Base-by-base conservation (phyloP, 1,140 invertebrate genomes). In the Melitaea cinxia region DNA sequence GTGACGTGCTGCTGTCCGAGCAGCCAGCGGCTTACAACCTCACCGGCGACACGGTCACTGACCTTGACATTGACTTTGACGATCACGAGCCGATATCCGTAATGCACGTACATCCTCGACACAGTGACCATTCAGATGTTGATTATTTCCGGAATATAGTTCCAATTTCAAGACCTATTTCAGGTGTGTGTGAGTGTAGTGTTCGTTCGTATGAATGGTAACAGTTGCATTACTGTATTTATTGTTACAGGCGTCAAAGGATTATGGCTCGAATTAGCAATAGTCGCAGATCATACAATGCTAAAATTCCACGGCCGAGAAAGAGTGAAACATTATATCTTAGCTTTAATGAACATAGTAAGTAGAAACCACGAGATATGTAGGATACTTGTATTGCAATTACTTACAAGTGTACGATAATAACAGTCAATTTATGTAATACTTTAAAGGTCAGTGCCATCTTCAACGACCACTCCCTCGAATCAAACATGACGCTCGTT, bases 291-390 rank as follows among this genome's bases (percentile, higher is more conserved):
- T 83, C 91, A 94, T 74, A 94, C 94, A 0, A 93, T 95, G 66
- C 91, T 95, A 61, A 89, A 93, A 55, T 95, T 95, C 83, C 94
- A 96, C 74, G 94, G 94, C 6, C 90, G 91, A 66, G 91, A 92
- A 42, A 89, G 93, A 70, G 93, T 95, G 10, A 92, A 94, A 73
- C 93, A 94, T 65, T 96, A 96, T 80, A 92, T 96, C 66, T 88
- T 96, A 58, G 94, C 95, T 2, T 91, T 96, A 55, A 93, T 96
- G 90, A 96, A 96, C 77, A 96, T 96, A 66, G 95, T 95, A 92
- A 94, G 86, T 89, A 90, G 73, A 33, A 28, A 45, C 53, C 58
- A 59, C 42, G 65, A 59, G 60, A 68, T 66, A n/a, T n/a, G n/a
- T n/a, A 60, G 65, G 59, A 71, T 68, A 52, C 53, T 57, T 53